Evolutionary conservation across 2,888 invertebrate genomes (phyloP).

Genomic region (Willowsia nigromaculata): DNA sequence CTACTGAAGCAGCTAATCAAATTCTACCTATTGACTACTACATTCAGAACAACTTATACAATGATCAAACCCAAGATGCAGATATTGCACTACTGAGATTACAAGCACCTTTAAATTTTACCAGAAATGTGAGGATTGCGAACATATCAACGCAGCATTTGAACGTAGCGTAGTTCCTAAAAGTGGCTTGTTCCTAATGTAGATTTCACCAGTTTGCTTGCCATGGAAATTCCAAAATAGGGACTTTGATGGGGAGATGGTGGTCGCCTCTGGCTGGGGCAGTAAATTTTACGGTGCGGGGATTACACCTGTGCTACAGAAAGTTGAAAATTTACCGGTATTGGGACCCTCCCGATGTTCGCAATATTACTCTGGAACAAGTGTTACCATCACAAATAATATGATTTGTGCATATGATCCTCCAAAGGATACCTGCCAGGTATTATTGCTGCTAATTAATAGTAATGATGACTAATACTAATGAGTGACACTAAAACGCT

Average conservation of each 20-base stretch:
- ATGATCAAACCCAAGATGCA: conserved; percentile 78
- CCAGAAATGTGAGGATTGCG: conserved; percentile 58
- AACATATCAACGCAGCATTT: too few species aligned
- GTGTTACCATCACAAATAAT: conserved; percentile 69
- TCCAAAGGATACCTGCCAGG: conserved; percentile 74
- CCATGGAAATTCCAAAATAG: conserved; percentile 64
- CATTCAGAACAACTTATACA: conserved; percentile 71
- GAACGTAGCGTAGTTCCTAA: too few species aligned
- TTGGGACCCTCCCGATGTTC: conserved; percentile 61
- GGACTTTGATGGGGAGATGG: conserved; percentile 61
- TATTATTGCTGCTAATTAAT: too few species aligned
- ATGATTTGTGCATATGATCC: conserved; percentile 73
- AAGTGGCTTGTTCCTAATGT: too few species aligned
- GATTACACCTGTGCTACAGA: conserved; percentile 62
- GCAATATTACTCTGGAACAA: conserved; percentile 43
- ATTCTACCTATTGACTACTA: conserved; percentile 60
- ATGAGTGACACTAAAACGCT: too few species aligned
- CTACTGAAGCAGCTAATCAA: conserved; percentile 62
- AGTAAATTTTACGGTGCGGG: conserved; percentile 46
- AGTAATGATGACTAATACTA: too few species aligned
- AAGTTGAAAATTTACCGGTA: conserved; percentile 71
- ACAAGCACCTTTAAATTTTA: conserved; percentile 73
- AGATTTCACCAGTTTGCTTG: conserved; percentile 72
- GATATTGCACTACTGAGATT: conserved; percentile 81
- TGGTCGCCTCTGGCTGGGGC: conserved; percentile 73